Conservation (phyloP, 2,113 vertebrate species). For the Machaerirhynchus nigripectus region DNA sequence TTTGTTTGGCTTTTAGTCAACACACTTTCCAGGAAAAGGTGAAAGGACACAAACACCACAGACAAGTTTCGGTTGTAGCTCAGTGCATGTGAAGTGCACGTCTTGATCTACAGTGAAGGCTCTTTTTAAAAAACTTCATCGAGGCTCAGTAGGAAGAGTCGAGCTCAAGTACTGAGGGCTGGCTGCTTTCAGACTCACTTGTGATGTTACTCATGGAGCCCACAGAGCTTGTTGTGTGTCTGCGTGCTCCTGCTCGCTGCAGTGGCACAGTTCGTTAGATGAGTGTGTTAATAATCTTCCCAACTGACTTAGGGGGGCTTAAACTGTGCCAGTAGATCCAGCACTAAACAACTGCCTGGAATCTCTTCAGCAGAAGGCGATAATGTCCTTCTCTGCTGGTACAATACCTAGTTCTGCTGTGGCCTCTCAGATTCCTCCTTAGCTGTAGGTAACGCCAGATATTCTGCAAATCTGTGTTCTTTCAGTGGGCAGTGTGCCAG, state of each 20-base stretch:
- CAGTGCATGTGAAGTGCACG: neutral
- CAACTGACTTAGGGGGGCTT: neutral
- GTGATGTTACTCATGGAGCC: neutral
- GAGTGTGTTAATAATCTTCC: neutral
- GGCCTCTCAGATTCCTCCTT: neutral
- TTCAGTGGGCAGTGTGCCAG: neutral
- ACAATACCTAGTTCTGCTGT: neutral
- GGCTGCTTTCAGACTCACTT: neutral
- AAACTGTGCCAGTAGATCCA: neutral
- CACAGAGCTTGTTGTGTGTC: neutral
- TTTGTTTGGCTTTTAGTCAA: constrained; percentile 63
- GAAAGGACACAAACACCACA: constrained; percentile 63
- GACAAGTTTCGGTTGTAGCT: neutral
- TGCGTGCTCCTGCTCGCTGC: neutral
- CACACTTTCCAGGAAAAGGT: constrained; percentile 66
- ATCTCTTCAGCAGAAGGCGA: neutral
- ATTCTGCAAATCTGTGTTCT: neutral
- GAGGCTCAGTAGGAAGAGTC: neutral
- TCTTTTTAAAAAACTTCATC: neutral
- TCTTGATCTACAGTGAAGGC: neutral
- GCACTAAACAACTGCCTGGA: neutral
- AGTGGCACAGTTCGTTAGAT: neutral
- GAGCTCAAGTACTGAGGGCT: neutral
- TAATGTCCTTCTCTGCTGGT: neutral
- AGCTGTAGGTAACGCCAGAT: neutral